Percentiles rank a stretch among this genome's conserved stretches.
phyloP scores from a whole-genome alignment of 2,888 invertebrate genomes.

The Parapristionchus giblindavisi region DNA sequence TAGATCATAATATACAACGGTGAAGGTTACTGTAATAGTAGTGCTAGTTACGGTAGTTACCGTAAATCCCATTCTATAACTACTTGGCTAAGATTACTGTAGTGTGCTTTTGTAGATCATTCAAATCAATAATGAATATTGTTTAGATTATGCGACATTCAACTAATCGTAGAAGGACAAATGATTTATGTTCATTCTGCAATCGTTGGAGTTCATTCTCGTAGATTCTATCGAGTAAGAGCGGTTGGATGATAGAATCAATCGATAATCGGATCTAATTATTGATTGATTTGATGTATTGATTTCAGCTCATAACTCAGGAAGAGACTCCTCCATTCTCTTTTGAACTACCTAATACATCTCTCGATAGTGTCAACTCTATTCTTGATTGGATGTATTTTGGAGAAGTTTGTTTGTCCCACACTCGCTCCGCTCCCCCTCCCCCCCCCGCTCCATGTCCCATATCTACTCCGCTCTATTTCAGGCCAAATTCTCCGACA shows the following conservation, averaged over 20 bases:
- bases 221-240: conserved; percentile 32
- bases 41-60: not conserved
- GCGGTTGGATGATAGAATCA: not conserved
- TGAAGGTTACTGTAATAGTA: not conserved
- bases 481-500: conserved; percentile 20
- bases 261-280: not conserved
- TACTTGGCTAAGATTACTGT: not conserved
- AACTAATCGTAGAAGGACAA: conserved; percentile 15
- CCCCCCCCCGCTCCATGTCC: not conserved
- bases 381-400: conserved; percentile 33
- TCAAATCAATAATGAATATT: not conserved
- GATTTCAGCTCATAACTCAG: conserved; percentile 28
- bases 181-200: conserved; percentile 32
- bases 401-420: conserved; percentile 9
- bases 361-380: not conserved
- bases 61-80: not conserved
- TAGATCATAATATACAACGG: too few relatives aligned
- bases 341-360: conserved; percentile 17
- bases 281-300: not conserved
- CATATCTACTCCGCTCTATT: not conserved
- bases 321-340: conserved; percentile 32
- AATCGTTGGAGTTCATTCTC: conserved; percentile 26
- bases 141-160: conserved; percentile 11
- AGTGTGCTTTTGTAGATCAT: not conserved
- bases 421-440: too few relatives aligned